Conservation (phyloP, 2,113 vertebrate species). For the Pygoscelis adeliae region DNA sequence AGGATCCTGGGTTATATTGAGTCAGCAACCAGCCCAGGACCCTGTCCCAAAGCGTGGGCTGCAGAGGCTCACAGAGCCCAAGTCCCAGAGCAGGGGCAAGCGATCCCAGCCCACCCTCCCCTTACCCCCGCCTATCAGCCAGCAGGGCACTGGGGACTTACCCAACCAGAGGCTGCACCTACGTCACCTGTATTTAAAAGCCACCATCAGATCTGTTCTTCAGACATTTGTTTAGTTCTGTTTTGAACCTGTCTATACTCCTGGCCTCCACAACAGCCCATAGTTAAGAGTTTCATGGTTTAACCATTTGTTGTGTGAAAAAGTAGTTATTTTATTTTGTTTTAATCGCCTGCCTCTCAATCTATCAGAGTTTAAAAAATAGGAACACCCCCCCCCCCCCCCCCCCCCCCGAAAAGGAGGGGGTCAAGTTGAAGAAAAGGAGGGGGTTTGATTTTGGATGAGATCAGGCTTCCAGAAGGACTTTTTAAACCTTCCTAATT, state of each 20-base stretch:
- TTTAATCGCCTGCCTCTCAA: neutral
- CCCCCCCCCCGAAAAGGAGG: too few species aligned
- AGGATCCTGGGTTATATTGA: neutral
- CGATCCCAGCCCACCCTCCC: neutral
- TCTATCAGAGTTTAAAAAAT: neutral
- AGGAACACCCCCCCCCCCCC: neutral
- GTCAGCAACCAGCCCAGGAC: neutral
- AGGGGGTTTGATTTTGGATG: neutral
- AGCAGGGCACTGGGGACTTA: neutral
- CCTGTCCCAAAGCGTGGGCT: neutral
- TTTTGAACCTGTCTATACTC: neutral
- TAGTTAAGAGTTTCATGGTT: neutral
- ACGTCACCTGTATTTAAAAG: neutral
- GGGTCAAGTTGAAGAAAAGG: neutral
- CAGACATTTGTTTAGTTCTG: neutral
- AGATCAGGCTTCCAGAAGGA: neutral
- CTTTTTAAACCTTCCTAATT: conserved; percentile 19
- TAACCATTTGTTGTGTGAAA: neutral
- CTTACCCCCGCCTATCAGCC: neutral
- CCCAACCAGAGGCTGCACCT: neutral
- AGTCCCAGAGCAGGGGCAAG: neutral
- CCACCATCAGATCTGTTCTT: neutral
- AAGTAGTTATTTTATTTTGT: neutral
- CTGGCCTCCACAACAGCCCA: neutral
- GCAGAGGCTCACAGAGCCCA: neutral